Conservation (phyloP, 2,888 invertebrate species). For the Eupeodes luniger region DNA sequence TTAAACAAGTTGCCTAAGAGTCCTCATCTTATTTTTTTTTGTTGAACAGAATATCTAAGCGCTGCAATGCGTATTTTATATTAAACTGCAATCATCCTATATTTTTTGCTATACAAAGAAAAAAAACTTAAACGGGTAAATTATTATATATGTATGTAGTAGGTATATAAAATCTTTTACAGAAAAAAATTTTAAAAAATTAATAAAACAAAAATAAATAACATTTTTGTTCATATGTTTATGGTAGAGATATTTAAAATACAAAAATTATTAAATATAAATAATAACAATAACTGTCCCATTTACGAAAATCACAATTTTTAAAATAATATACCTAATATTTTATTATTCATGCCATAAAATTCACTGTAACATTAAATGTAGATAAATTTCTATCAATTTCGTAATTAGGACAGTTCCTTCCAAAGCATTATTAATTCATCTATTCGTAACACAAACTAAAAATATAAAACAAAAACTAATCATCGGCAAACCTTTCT, state of each 20-base stretch:
- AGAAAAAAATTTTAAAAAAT: not conserved
- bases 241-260: not conserved
- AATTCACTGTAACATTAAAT: constrained; percentile 12
- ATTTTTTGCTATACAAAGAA: constrained; percentile 2
- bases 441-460: not conserved
- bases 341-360: not conserved
- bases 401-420: constrained; percentile 50
- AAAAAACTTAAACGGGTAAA: constrained; percentile 55
- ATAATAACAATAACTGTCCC: not conserved
- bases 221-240: constrained; percentile 16
- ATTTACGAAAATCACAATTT: constrained; percentile 10
- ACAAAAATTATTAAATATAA: not conserved
- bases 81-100: not conserved
- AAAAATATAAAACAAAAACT: constrained; percentile 4
- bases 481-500: constrained; percentile 62
- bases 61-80: too few species aligned
- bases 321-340: not conserved
- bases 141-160: not conserved
- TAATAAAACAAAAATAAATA: not conserved
- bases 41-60: too few species aligned
- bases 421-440: constrained; percentile 11
- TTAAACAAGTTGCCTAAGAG: too few species aligned
- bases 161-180: not conserved
- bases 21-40: too few species aligned
- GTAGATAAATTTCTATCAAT: not conserved